These are phyloP conservation scores for Pristiophorus japonicus DNA, from an alignment of 2,113 vertebrate species.

Conservation along the genomic window DNA sequence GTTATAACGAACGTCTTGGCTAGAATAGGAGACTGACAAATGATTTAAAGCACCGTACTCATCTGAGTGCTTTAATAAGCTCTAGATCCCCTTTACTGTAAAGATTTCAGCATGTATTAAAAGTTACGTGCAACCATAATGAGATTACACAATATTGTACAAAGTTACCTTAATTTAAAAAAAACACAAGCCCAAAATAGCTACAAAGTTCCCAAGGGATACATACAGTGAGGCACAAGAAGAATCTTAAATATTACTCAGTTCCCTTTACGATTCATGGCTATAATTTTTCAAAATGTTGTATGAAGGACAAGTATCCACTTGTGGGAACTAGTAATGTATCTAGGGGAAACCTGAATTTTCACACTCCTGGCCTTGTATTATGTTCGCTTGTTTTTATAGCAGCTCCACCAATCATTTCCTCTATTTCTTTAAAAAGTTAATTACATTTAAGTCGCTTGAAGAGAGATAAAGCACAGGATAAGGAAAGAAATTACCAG, in stretches of 20 bases:
- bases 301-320: neutral
- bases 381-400: neutral
- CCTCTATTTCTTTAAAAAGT: neutral
- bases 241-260: neutral
- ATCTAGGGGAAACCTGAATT: neutral
- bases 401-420: neutral
- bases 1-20: slow-evolving; percentile 48
- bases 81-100: neutral
- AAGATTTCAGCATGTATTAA: too few relatives aligned
- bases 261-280: neutral
- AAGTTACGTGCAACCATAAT: neutral
- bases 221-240: neutral
- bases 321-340: neutral
- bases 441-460: neutral
- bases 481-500: neutral
- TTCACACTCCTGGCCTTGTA: neutral
- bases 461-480: neutral
- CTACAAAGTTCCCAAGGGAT: neutral
- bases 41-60: neutral
- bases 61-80: neutral
- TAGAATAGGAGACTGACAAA: neutral
- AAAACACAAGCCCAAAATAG: neutral
- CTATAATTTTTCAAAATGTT: neutral
- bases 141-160: neutral
- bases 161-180: neutral